These are phyloP conservation scores for Lepas anatifera DNA, from an alignment of 2,888 invertebrate genomes.

Conservation along the genomic window DNA sequence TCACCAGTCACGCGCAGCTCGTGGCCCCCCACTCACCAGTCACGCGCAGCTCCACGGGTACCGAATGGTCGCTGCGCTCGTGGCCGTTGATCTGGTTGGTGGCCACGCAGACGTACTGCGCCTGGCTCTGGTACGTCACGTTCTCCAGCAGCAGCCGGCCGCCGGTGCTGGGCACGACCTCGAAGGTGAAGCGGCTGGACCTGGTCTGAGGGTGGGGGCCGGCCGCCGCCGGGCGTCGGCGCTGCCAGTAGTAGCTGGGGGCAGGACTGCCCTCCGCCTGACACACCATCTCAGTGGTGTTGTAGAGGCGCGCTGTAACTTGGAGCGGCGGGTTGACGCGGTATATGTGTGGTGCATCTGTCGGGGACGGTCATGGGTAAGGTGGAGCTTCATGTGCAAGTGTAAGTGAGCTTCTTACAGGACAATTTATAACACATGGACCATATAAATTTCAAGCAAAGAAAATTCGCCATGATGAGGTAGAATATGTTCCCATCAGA, in stretches of 20 bases:
- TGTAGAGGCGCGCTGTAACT: slow-evolving; percentile 66
- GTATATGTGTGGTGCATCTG: slow-evolving; percentile 27
- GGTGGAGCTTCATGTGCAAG: too few relatives aligned
- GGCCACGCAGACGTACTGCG: slow-evolving; percentile 29
- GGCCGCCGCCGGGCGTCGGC: too few relatives aligned
- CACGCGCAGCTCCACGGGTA: slow-evolving; percentile 62
- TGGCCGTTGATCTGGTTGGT: slow-evolving; percentile 28
- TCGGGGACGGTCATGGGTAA: too few relatives aligned
- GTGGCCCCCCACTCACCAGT: slow-evolving; percentile 41
- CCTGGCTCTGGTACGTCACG: slow-evolving; percentile 27
- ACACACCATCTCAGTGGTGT: slow-evolving; percentile 68
- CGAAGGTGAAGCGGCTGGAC: too few relatives aligned
- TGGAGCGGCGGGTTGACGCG: slow-evolving; percentile 39
- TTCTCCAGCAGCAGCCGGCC: slow-evolving; percentile 33
- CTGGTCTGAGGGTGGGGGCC: too few relatives aligned
- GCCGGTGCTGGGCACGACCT: slow-evolving; percentile 53
- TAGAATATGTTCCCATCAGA: too few relatives aligned
- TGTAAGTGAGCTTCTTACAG: too few relatives aligned
- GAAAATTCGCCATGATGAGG: too few relatives aligned
- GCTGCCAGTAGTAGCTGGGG: slow-evolving; percentile 63
- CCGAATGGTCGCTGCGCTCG: slow-evolving; percentile 26
- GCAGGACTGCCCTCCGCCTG: slow-evolving; percentile 75
- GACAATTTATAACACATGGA: too few relatives aligned
- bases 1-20: too few relatives aligned
- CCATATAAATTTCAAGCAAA: too few relatives aligned